Base-by-base conservation (phyloP, 2,113 vertebrate genomes). In the Dipodomys ordii region DNA sequence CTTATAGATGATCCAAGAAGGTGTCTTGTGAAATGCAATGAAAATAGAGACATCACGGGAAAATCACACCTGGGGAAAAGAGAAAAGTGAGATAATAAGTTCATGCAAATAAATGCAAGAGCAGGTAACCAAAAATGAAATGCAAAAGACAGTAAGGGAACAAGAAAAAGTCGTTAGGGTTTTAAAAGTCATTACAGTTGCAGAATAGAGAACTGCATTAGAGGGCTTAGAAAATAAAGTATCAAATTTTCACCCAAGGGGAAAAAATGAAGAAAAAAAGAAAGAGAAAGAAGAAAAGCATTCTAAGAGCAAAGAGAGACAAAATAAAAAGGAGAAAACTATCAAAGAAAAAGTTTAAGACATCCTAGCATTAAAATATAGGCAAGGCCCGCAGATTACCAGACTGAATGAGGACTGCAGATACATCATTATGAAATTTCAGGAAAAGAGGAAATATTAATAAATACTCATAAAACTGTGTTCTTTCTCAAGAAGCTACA, bases 391-490 rank as follows among this genome's bases (percentile, higher is more conserved):
- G 9, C 25, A 57, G 32, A 39, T 11, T 22, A 3, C 3, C 53
- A 57, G 73, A 1, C 2, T 5, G 0, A 1, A 0, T 11, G 13
- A 30, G 25, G 12, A 30, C 4, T 64, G 18, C 7, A 72, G 6
- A 64, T 0, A 15, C 11, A n/a, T 71, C 9, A 25, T 6, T 65
- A 30, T 65, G 49, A 91, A 78, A n/a, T 39, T 11, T 39, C 20
- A 76, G n/a, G 78, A 1, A 11, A 0, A 32, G 81, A 67, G 20
- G 4, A 60, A 74, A 76, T 35, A 76, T 16, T 5, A 30, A 57
- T 57, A 16, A 53, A 53, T 8, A 8, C 3, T 76, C 0, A 27
- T 2, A 28, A 18, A 83, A 46, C 46, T 5, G 2, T 11, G 4
- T 49, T 53, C 2, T 62, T 91, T 88, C 35, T 53, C 1, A 35